These are phyloP conservation scores for Thalpophila matura DNA, from an alignment of 2,888 invertebrate species.

Conservation along the genomic window DNA sequence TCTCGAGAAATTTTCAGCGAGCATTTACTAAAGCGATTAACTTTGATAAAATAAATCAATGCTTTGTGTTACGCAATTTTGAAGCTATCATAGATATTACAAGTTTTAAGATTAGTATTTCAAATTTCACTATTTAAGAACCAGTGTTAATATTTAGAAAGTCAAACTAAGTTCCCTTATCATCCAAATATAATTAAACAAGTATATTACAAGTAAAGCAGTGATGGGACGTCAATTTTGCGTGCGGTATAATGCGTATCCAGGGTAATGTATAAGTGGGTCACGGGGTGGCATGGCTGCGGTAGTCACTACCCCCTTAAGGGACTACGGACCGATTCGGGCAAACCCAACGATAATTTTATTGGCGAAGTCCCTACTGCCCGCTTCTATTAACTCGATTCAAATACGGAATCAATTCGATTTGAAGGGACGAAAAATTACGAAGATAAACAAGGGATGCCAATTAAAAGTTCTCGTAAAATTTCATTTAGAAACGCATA, in stretches of 20 bases:
- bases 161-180: conserved; percentile 36
- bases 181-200: conserved; percentile 57
- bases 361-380: conserved; percentile 62
- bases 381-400: conserved; percentile 66
- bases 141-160: conserved; percentile 4
- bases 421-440: conserved; percentile 52
- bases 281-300: conserved; percentile 76
- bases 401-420: conserved; percentile 59
- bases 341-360: conserved; percentile 72
- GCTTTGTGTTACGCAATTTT: background rate
- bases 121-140: background rate
- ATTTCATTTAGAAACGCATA: conserved; percentile 8
- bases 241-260: conserved; percentile 64
- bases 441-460: conserved; percentile 41
- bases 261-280: conserved; percentile 77
- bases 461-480: conserved; percentile 48
- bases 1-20: conserved; percentile 16
- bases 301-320: conserved; percentile 50
- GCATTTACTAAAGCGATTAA: background rate
- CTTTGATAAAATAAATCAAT: background rate
- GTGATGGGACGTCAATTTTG: conserved; percentile 71
- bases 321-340: conserved; percentile 50
- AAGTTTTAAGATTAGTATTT: background rate
- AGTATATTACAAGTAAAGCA: conserved; percentile 62
- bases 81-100: background rate